A percentile compares a stretch with the other conserved stretches of the same genome.
Conservation (phyloP, 2,888 invertebrate species). For the Polymixis flavicincta region DNA sequence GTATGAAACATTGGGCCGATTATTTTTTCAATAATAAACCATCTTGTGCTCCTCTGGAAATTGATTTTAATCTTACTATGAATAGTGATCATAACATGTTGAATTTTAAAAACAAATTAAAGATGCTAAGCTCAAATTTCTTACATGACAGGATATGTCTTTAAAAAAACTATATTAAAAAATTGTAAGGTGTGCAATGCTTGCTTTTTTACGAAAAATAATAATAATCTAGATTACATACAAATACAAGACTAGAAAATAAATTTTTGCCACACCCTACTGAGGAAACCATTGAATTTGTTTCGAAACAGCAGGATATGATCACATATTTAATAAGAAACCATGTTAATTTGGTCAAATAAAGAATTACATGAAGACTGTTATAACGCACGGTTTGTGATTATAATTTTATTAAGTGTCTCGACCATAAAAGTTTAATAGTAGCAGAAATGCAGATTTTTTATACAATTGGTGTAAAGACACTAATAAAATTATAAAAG, state of each 20-base stretch:
- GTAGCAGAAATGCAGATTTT: no score
- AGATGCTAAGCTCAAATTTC: not conserved
- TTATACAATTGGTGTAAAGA: no score
- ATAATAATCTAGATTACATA: not conserved
- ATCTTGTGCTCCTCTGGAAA: not conserved
- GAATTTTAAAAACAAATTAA: not conserved
- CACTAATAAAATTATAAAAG: no score
- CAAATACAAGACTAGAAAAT: slow-evolving; percentile 2
- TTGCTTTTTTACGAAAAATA: not conserved
- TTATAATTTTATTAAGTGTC: no score
- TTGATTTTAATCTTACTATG: no score
- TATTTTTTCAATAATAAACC: slow-evolving; percentile 6
- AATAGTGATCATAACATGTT: slow-evolving; percentile 1
- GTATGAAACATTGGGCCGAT: not conserved
- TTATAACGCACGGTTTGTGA: no score
- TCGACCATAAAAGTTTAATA: no score
- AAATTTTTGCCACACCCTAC: slow-evolving; percentile 9
- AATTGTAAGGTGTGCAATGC: not conserved
- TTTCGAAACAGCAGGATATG: not conserved
- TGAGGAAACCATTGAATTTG: not conserved
- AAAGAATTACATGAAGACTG: no score
- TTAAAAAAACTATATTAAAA: slow-evolving; percentile 3
- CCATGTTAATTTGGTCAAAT: no score
- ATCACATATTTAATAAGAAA: not conserved
- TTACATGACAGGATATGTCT: not conserved